phyloP scores from a whole-genome alignment of 2,113 vertebrate species.

The Pandion haliaetus region DNA sequence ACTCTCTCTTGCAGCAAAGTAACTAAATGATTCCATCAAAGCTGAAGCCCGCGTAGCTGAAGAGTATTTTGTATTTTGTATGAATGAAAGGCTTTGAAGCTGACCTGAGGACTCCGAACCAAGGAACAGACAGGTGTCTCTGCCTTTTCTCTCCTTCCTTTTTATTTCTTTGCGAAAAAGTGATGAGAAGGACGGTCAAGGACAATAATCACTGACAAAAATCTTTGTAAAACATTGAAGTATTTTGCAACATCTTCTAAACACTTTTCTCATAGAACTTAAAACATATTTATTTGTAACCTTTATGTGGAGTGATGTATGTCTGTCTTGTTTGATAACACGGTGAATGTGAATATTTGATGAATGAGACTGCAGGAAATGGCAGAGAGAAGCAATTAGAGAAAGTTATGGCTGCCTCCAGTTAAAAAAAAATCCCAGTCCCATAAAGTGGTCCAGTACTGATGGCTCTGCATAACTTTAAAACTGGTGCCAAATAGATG shows the following conservation, averaged over 20 bases:
- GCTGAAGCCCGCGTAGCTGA: background rate
- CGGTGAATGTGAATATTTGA: slow-evolving; percentile 14
- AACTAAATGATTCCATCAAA: background rate
- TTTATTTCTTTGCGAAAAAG: slow-evolving; percentile 53
- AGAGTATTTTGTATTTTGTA: slow-evolving; percentile 62
- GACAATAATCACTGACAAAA: slow-evolving; percentile 51
- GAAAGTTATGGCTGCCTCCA: background rate
- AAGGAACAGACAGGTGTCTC: slow-evolving; percentile 51
- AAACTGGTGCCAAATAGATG: background rate
- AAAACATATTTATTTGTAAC: slow-evolving; percentile 75
- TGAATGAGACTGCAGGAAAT: background rate
- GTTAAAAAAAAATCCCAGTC: background rate
- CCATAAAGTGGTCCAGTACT: background rate
- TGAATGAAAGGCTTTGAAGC: slow-evolving; percentile 37
- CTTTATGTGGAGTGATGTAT: slow-evolving; percentile 71
- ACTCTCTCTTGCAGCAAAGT: background rate
- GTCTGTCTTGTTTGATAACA: slow-evolving; percentile 65
- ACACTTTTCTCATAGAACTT: slow-evolving; percentile 38
- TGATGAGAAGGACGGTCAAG: slow-evolving; percentile 46
- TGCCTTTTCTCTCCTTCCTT: slow-evolving; percentile 51
- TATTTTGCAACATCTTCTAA: slow-evolving; percentile 67
- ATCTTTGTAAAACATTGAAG: slow-evolving; percentile 48
- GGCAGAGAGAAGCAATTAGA: background rate
- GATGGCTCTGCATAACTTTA: background rate
- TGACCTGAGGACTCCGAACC: slow-evolving; percentile 20